Percentiles rank a stretch among this genome's conserved stretches.
These are phyloP conservation scores for Furnarius figulus DNA, from an alignment of 2,113 vertebrate species.

Conservation along the genomic window DNA sequence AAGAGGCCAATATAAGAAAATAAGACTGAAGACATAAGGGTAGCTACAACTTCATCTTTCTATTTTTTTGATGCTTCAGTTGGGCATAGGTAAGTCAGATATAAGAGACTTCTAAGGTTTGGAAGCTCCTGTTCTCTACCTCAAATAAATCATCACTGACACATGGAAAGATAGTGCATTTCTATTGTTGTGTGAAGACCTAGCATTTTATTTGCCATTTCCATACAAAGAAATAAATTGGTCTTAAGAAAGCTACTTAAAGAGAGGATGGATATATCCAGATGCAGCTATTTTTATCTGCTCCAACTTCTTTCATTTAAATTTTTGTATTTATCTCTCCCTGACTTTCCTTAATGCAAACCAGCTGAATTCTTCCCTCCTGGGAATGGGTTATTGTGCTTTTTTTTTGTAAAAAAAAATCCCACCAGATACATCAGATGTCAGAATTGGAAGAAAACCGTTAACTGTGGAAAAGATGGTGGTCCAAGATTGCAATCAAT, in stretches of 20 bases:
- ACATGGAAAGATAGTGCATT: not conserved
- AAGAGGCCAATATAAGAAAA: not conserved
- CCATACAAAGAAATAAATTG: not conserved
- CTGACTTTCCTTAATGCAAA: not conserved
- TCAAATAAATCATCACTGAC: not conserved
- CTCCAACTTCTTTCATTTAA: not conserved
- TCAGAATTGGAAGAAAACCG: not conserved
- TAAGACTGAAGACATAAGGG: not conserved
- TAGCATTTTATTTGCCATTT: not conserved
- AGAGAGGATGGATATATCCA: not conserved
- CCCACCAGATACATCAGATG: not conserved
- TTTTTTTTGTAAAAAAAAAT: not conserved
- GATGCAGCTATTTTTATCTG: not conserved
- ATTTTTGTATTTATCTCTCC: not conserved
- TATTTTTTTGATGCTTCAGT: not conserved
- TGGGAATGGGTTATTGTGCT: not conserved
- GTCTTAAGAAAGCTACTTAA: not conserved
- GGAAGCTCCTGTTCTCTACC: not conserved
- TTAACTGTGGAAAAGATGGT: not conserved
- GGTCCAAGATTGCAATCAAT: not conserved
- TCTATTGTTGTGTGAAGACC: not conserved
- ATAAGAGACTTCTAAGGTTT: not conserved
- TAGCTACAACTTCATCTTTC: not conserved
- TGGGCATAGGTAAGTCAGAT: not conserved
- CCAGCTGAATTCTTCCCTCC: not conserved